A percentile compares a stretch with the other conserved stretches of the same genome.
phyloP scores from a whole-genome alignment of 2,113 vertebrate species.

The human region DNA sequence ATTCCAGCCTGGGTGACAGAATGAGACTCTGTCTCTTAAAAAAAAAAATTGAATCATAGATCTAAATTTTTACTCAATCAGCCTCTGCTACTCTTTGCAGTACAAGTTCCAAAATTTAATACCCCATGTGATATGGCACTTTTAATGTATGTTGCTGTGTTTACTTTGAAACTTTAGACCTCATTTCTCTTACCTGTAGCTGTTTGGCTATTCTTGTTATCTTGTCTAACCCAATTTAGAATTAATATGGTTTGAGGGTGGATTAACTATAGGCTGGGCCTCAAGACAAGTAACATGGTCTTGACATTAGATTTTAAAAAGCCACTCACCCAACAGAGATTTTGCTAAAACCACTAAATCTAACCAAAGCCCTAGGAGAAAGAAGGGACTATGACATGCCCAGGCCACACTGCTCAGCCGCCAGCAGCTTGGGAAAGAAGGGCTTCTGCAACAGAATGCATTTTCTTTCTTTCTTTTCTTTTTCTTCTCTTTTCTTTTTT shows the following conservation, averaged over 20 bases:
- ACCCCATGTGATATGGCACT: background rate
- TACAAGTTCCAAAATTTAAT: background rate
- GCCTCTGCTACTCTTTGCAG: background rate
- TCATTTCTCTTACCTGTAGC: background rate
- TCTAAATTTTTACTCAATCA: background rate
- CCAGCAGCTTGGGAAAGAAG: background rate
- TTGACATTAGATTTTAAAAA: background rate
- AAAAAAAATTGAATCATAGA: background rate
- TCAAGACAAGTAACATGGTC: background rate
- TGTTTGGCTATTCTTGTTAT: background rate
- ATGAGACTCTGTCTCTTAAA: too few relatives aligned
- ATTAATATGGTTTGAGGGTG: background rate
- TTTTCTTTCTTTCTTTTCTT: background rate
- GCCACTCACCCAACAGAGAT: background rate
- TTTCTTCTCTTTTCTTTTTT: background rate
- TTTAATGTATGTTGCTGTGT: background rate
- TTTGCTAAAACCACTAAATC: slow-evolving; percentile 15
- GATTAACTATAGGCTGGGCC: background rate
- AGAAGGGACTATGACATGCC: background rate
- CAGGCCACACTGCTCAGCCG: background rate
- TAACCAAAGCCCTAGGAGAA: background rate
- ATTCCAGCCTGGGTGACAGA: too few relatives aligned
- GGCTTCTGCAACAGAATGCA: background rate
- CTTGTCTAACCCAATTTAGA: slow-evolving; percentile 13
- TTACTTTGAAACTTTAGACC: background rate